A percentile compares a stretch with the other conserved stretches of the same genome.
phyloP scores from a whole-genome alignment of 2,113 vertebrate genomes.

The Chloropsis hardwickii region DNA sequence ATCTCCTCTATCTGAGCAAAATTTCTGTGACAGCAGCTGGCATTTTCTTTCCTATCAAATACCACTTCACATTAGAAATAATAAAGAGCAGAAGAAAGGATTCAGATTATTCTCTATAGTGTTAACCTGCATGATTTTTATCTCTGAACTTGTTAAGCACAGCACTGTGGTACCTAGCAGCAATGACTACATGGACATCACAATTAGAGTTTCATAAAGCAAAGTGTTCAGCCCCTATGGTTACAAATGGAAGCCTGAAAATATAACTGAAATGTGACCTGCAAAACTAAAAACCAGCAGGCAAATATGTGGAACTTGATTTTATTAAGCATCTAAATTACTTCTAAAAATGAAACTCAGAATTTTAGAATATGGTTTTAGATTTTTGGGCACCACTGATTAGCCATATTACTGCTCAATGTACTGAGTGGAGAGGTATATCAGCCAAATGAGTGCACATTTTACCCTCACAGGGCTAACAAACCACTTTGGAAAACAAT shows the following conservation, averaged over 20 bases:
- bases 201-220: neutral
- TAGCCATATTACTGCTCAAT: neutral
- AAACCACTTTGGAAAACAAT: neutral
- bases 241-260: neutral
- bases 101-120: neutral
- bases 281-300: neutral
- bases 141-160: neutral
- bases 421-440: neutral
- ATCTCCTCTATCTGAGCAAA: neutral
- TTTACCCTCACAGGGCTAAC: neutral
- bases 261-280: neutral
- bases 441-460: neutral
- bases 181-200: conserved; percentile 1
- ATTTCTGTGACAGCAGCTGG: conserved; percentile 31
- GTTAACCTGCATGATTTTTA: neutral
- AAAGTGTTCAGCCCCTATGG: neutral
- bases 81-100: neutral
- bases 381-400: neutral
- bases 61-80: neutral
- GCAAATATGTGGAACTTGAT: neutral
- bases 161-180: neutral
- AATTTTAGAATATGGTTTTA: neutral
- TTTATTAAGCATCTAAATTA: neutral
- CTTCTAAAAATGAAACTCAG: neutral
- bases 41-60: neutral